These are phyloP conservation scores for Mus pahari DNA, from an alignment of 2,113 vertebrate species.

Conservation along the genomic window DNA sequence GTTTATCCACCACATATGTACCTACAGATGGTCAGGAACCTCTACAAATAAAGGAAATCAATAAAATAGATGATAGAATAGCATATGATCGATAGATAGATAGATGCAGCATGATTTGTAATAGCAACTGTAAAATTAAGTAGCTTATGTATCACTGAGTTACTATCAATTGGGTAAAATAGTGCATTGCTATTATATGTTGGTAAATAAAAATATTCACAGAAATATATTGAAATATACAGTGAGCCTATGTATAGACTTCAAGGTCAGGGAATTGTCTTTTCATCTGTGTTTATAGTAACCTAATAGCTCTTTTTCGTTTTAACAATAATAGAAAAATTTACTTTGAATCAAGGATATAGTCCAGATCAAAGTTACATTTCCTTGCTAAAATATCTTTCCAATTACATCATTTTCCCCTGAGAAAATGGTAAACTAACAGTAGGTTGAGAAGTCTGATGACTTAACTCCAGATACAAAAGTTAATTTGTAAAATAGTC, in stretches of 20 bases:
- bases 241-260: background rate
- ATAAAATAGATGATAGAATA: background rate
- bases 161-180: background rate
- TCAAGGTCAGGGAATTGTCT: background rate
- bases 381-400: conserved; percentile 71
- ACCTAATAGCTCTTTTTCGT: background rate
- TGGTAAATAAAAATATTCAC: conserved; percentile 33
- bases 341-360: conserved; percentile 63
- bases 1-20: background rate
- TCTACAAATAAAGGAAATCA: background rate
- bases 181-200: background rate
- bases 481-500: conserved; percentile 18
- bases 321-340: conserved; percentile 57
- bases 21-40: background rate
- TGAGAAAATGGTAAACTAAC: conserved; percentile 20
- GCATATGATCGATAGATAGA: background rate
- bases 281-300: conserved; percentile 22
- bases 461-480: background rate
- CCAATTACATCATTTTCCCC: background rate
- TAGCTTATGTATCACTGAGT: background rate
- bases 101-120: background rate
- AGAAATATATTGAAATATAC: conserved; percentile 1
- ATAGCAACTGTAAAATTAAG: conserved; percentile 7
- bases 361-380: conserved; percentile 38
- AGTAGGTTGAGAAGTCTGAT: background rate